Base-by-base conservation (phyloP, 2,113 vertebrate genomes). In the Danionella cerebrum region DNA sequence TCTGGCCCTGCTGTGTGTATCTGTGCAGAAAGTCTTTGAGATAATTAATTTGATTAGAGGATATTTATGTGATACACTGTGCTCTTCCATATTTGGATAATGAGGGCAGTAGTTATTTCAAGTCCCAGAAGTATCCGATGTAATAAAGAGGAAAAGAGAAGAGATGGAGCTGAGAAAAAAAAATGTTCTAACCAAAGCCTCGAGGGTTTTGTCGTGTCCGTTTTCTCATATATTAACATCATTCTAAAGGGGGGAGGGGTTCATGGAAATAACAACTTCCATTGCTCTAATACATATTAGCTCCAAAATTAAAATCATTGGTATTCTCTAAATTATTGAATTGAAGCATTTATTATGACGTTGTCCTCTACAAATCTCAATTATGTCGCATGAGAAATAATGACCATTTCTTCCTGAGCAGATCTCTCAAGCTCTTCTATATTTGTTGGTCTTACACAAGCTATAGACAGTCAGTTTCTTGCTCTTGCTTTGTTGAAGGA, bases 151-250 rank as follows among this genome's bases (percentile, higher is more conserved):
- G 70, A 13, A 62, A 66, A 65, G 22, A 36, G 48, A 38, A 53
- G 54, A 71, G 65, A 78, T 73, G 63, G 42, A 47, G 74, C 69
- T 74, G 41, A 13, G 14, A 48, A 50, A 45, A 68, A 35, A 50
- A 65, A 18, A 24, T 24, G 31, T 38, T 79, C 78, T 66, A 11
- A 67, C 73, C 47, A 68, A 12, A 72, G 82, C 81, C 57, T 19
- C 13, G 14, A 76, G 80, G 79, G 51, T 75, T 75, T 75, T 82
- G 79, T 84, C 80, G 79, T 81, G 72, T 65, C 80, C 82, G 77
- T 78, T 78, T 70, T 70, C 83, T 89, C 78, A 83, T 83, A 84
- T 82, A 86, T 86, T 84, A 84, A 85, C 79, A 75, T 80, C 73
- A 76, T 24, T 14, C 75, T 71, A 35, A 76, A 75, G 75, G 69